Evolutionary conservation across 2,888 invertebrate species (phyloP).

Genomic region (Orthosia gracilis): DNA sequence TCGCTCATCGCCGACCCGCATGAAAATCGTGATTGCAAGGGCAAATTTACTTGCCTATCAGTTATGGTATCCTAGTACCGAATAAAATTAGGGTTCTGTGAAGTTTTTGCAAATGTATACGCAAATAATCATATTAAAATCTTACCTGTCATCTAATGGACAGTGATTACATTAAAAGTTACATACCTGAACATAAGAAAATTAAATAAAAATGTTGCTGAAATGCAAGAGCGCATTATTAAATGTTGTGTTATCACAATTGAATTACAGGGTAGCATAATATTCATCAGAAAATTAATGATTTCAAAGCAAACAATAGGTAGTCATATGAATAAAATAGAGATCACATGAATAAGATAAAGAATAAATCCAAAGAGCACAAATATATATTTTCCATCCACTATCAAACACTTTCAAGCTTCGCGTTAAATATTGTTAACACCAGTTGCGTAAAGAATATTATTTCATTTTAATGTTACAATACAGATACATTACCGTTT

Average conservation of each 20-base stretch:
- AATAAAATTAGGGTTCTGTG: conserved; percentile 52
- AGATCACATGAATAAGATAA: too few species aligned
- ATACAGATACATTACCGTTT: conserved; percentile 24
- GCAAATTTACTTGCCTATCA: conserved; percentile 79
- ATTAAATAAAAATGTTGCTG: neutral
- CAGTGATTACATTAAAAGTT: neutral
- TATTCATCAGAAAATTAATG: neutral
- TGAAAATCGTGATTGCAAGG: conserved; percentile 84
- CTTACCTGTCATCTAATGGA: too few species aligned
- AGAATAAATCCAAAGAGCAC: neutral
- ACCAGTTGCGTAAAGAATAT: neutral
- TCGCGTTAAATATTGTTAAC: conserved; percentile 4
- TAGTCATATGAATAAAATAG: neutral
- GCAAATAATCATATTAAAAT: neutral
- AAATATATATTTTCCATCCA: neutral
- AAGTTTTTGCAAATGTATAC: neutral
- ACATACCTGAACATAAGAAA: too few species aligned
- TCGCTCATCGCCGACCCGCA: conserved; percentile 74
- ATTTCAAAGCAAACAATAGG: neutral
- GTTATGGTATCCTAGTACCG: conserved; percentile 75
- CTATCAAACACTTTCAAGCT: conserved; percentile 9
- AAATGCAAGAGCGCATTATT: neutral
- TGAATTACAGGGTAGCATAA: neutral
- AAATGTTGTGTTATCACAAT: neutral
- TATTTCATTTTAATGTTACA: neutral